Evolutionary conservation across 1,140 invertebrate species (phyloP).

Genomic region (Trichonephila clavipes): DNA sequence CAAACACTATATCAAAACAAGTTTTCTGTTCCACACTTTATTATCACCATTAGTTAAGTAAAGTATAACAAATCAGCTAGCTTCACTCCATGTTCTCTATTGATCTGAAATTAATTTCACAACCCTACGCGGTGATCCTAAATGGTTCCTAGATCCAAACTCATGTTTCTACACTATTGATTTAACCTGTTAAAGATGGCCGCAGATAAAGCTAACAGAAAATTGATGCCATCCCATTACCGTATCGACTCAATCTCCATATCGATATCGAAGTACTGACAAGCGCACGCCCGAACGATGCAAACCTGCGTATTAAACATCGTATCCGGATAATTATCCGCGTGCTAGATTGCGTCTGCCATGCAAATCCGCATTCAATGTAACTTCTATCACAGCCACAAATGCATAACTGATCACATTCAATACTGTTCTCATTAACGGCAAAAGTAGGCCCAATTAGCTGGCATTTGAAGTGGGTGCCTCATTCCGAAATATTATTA

Average conservation of each 20-base stretch:
- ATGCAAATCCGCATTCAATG: constrained; percentile 25
- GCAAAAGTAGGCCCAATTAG: constrained; percentile 57
- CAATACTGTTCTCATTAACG: constrained; percentile 39
- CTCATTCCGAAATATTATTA: constrained; percentile 32
- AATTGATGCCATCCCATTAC: constrained; percentile 51
- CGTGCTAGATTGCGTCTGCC: constrained; percentile 12
- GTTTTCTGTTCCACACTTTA: neutral
- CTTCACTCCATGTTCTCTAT: neutral
- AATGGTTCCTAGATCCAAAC: neutral
- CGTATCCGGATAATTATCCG: constrained; percentile 50
- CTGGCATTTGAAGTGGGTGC: constrained; percentile 19
- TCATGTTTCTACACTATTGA: neutral
- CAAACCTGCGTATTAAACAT: constrained; percentile 40
- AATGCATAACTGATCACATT: constrained; percentile 30
- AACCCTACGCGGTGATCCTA: neutral
- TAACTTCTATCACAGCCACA: constrained; percentile 13
- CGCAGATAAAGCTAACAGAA: constrained; percentile 31
- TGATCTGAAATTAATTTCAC: constrained; percentile 31
- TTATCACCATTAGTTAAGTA: neutral
- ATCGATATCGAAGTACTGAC: constrained; percentile 41
- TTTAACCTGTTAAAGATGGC: constrained; percentile 33
- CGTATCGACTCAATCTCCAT: constrained; percentile 21
- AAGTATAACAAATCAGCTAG: neutral
- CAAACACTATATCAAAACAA: too few relatives aligned
- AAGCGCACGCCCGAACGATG: constrained; percentile 50